These are phyloP conservation scores for Drosophila rellima DNA, from an alignment of 2,888 invertebrate genomes.

Conservation along the genomic window DNA sequence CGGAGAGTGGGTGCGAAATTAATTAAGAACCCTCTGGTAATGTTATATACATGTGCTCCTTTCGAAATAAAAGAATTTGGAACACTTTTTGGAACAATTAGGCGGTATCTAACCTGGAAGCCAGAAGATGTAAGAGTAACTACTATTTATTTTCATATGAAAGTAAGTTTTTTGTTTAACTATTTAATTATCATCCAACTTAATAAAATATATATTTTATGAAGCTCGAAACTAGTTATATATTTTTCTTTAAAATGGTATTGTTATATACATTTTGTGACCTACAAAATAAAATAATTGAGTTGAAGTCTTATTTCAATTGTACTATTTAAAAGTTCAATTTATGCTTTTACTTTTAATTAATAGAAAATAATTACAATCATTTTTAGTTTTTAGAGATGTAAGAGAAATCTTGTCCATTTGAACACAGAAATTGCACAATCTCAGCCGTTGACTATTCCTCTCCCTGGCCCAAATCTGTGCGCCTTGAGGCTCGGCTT, in stretches of 20 bases:
- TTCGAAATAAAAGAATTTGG: slow-evolving; percentile 2
- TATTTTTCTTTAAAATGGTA: not conserved
- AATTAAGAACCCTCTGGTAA: slow-evolving; percentile 54
- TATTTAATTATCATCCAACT: no score
- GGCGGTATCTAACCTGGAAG: not conserved
- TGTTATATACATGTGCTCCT: not conserved
- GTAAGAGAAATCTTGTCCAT: not conserved
- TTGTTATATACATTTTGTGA: not conserved
- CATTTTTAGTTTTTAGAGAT: not conserved
- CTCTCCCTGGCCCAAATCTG: slow-evolving; percentile 26
- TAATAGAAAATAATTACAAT: not conserved
- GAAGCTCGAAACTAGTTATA: not conserved
- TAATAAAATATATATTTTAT: not conserved
- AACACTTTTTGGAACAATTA: slow-evolving; percentile 7
- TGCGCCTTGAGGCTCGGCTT: slow-evolving; percentile 8
- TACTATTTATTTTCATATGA: not conserved
- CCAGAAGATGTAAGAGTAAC: not conserved
- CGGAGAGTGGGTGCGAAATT: slow-evolving; percentile 63
- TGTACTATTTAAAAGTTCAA: not conserved
- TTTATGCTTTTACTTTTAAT: not conserved
- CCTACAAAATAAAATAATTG: not conserved
- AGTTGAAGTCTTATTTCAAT: not conserved
- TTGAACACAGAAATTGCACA: slow-evolving; percentile 12
- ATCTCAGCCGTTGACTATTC: slow-evolving; percentile 27
- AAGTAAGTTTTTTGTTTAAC: not conserved